Base-by-base conservation (phyloP, 2,113 vertebrate species). In the Psittacara wagleri region DNA sequence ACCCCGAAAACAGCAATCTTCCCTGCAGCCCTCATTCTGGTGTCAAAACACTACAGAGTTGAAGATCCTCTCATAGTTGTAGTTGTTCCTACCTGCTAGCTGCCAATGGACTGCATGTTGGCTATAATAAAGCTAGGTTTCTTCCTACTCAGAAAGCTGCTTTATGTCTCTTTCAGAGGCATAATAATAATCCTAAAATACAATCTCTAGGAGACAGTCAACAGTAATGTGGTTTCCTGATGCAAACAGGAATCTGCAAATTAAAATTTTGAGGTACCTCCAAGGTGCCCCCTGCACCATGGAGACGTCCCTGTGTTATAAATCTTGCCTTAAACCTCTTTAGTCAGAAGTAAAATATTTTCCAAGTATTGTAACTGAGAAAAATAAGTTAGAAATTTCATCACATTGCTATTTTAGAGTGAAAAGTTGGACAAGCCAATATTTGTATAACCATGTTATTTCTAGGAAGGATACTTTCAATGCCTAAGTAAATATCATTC, bases 251-350 rank as follows among this genome's bases (percentile, higher is more conserved):
- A 23, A 17, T 51, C 33, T 35, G 33, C 7, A 43, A 69, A 59
- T 25, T 23, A 72, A 80, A 73, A 61, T 35, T 72, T 10, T 69
- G 5, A 9, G 2, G 13, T 35, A 79, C 5, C 1, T 15, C 9
- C 27, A 73, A 24, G 11, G 9, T 35, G 3, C 0, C 5, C 3
- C 9, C 7, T 46, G 4, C 39, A 33, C 17, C 68, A 18, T 0
- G 0, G 9, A 6, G 7, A 5, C 29, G 17, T 35, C 19, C 7
- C 7, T 46, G 22, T 41, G 20, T 4, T 54, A 48, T 7, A 48
- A 29, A 64, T 27, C 5, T 48, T 72, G 4, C 8, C 12, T 33
- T 76, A 61, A 87, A 59, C 0, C 5, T 51, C 5, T 51, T 61
- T 78, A 11, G 3, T 84, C 37, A 91, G 31, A 80, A 69, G 37